Evolutionary conservation across 2,888 invertebrate species (phyloP).

Genomic region (Petrophora chlorosata): DNA sequence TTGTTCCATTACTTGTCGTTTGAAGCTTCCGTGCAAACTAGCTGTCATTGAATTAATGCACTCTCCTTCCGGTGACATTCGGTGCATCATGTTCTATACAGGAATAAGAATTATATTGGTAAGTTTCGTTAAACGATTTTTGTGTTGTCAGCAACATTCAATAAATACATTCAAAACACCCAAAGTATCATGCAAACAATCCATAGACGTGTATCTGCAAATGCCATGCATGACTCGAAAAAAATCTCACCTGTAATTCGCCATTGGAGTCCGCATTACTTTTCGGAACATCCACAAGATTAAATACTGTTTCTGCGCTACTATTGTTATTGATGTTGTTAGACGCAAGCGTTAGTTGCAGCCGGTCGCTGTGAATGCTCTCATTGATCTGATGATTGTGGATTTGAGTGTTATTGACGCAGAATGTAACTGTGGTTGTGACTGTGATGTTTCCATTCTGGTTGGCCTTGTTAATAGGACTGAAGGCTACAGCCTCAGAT

Average conservation of each 20-base stretch:
- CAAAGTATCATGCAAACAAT: conserved; percentile 38
- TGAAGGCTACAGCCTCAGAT: conserved; percentile 69
- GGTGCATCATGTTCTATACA: conserved; percentile 86
- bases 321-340: conserved; percentile 76
- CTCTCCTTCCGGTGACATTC: conserved; percentile 88
- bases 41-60: conserved; percentile 85
- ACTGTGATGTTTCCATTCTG: conserved; percentile 90
- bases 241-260: conserved; percentile 71
- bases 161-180: conserved; percentile 20
- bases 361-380: conserved; percentile 73
- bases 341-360: conserved; percentile 82
- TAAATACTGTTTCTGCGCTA: conserved; percentile 65
- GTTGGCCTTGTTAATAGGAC: conserved; percentile 73
- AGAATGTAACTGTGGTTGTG: conserved; percentile 94
- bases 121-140: conserved; percentile 35
- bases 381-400: conserved; percentile 81
- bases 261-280: conserved; percentile 63
- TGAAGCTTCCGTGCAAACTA: conserved; percentile 86
- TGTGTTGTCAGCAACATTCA: conserved; percentile 47
- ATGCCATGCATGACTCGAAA: conserved; percentile 47
- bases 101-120: conserved; percentile 57
- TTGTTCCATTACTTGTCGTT: conserved; percentile 81
- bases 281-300: conserved; percentile 63
- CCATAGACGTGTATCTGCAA: conserved; percentile 26
- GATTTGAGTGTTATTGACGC: conserved; percentile 85